phyloP scores from a whole-genome alignment of 2,797 vertebrate species.

The Poecilia velifera region DNA sequence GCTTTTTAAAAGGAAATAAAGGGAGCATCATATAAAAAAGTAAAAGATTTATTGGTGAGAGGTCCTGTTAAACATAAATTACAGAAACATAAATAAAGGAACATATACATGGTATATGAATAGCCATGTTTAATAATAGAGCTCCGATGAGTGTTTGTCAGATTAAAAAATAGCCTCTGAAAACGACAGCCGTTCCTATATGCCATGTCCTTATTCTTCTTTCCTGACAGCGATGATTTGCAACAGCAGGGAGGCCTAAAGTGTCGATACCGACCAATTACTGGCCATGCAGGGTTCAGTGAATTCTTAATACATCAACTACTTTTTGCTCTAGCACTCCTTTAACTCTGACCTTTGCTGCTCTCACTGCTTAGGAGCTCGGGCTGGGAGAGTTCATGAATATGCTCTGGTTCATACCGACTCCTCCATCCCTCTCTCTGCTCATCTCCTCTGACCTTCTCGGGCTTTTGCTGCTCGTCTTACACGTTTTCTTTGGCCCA shows the following conservation, averaged over 20 bases:
- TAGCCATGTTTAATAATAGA: too few species aligned
- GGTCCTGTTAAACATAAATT: too few species aligned
- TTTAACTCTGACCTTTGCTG: conserved; percentile 44
- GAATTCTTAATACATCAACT: conserved; percentile 2
- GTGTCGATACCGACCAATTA: conserved; percentile 23
- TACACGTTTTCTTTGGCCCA: conserved; percentile 73
- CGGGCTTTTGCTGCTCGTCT: conserved; percentile 56
- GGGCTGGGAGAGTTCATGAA: conserved; percentile 27
- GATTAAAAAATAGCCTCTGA: too few species aligned
- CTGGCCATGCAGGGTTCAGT: conserved; percentile 1
- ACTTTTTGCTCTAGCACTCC: conserved; percentile 8
- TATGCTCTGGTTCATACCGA: conserved; percentile 7
- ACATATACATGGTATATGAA: too few species aligned
- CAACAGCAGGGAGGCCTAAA: neutral
- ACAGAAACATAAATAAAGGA: too few species aligned
- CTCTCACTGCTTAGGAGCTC: conserved; percentile 14
- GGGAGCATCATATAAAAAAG: too few species aligned
- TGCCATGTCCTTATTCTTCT: too few species aligned
- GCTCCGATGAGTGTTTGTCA: too few species aligned
- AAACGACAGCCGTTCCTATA: too few species aligned
- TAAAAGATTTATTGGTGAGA: too few species aligned
- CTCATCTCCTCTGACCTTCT: conserved; percentile 76
- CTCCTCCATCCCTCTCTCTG: conserved; percentile 12
- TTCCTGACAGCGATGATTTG: too few species aligned
- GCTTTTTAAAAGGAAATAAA: too few species aligned